A percentile compares a stretch with the other conserved stretches of the same genome.
Conservation (phyloP, 2,797 vertebrate species). For the Sebastes cheni region DNA sequence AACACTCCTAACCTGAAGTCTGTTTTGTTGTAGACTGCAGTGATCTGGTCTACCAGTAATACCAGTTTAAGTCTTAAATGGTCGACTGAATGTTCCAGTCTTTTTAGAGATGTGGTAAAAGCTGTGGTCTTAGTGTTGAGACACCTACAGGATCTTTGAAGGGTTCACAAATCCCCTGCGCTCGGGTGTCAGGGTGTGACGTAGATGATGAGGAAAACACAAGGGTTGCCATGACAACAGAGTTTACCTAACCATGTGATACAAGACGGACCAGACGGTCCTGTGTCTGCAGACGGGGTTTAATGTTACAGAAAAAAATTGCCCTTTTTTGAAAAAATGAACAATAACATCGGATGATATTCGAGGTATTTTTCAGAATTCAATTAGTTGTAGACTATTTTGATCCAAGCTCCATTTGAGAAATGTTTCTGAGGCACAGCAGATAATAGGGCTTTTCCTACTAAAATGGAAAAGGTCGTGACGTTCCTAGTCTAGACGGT, state of each 20-base stretch:
- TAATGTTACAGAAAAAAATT: not conserved
- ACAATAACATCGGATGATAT: not conserved
- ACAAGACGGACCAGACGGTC: not conserved
- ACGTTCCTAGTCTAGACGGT: not conserved
- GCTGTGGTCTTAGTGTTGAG: not conserved
- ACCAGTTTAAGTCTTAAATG: slow-evolving; percentile 10
- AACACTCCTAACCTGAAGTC: not conserved
- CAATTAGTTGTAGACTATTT: not conserved
- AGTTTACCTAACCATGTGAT: slow-evolving; percentile 19
- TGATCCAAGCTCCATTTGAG: not conserved
- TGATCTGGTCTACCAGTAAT: not conserved
- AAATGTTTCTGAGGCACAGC: not conserved
- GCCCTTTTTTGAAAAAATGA: not conserved
- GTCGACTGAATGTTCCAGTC: not conserved
- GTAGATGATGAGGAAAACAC: slow-evolving; percentile 27
- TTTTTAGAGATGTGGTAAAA: not conserved
- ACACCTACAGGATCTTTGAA: slow-evolving; percentile 8
- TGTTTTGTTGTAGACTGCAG: not conserved
- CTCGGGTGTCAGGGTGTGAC: slow-evolving; percentile 38
- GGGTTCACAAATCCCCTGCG: slow-evolving; percentile 26
- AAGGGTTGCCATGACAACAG: slow-evolving; percentile 27
- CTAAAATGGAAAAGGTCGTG: not conserved
- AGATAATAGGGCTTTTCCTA: not conserved
- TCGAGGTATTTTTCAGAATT: not conserved
- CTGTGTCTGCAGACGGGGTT: not conserved